phyloP scores from a whole-genome alignment of 2,113 vertebrate species.

The Corythornis cristatus region DNA sequence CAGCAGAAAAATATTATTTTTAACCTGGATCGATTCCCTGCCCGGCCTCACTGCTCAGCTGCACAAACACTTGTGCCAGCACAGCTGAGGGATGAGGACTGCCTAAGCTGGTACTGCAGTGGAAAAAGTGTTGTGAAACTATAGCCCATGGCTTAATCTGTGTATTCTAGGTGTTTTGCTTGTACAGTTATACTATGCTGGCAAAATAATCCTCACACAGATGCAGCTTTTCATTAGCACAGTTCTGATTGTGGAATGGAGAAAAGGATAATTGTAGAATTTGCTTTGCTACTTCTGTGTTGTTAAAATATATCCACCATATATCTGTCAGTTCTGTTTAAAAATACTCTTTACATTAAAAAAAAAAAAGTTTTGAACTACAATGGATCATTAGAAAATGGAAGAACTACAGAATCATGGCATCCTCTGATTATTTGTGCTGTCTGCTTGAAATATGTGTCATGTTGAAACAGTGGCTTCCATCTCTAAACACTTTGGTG shows the following conservation, averaged over 20 bases:
- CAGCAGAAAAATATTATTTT: slow-evolving; percentile 71
- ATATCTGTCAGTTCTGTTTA: background rate
- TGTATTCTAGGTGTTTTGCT: background rate
- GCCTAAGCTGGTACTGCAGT: slow-evolving; percentile 43
- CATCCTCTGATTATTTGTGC: background rate
- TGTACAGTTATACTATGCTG: background rate
- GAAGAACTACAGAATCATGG: background rate
- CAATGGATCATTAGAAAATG: background rate
- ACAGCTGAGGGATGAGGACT: slow-evolving; percentile 43
- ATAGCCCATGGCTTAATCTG: background rate
- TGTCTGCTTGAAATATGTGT: background rate
- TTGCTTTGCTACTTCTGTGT: background rate
- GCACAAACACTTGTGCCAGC: slow-evolving; percentile 65
- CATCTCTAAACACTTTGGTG: background rate
- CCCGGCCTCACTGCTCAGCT: slow-evolving; percentile 40
- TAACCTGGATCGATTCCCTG: slow-evolving; percentile 56
- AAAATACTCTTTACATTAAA: background rate
- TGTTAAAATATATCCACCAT: background rate
- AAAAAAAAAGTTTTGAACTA: background rate
- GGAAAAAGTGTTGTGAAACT: slow-evolving; percentile 50
- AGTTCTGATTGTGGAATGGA: background rate
- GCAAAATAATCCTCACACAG: background rate
- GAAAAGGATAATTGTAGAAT: background rate
- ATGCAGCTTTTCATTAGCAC: slow-evolving; percentile 3
- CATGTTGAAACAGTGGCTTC: background rate